Evolutionary conservation across 2,797 vertebrate genomes (phyloP).

Genomic region (Enteromius fasciolatus): DNA sequence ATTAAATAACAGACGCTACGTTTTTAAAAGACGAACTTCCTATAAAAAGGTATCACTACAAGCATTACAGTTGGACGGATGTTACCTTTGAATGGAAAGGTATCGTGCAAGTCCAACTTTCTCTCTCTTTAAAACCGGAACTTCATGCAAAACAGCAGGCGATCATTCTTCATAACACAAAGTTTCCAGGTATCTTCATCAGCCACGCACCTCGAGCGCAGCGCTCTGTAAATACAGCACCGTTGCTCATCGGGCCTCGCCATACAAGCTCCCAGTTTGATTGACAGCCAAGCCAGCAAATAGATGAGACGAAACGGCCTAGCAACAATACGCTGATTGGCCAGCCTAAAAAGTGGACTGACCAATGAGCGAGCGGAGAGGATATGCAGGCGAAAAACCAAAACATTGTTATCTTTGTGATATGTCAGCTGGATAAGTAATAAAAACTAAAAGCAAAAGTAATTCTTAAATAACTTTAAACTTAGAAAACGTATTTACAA

Average conservation of each 20-base stretch:
- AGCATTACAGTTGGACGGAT: not conserved
- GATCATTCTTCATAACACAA: constrained; percentile 4
- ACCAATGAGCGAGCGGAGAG: constrained; percentile 56
- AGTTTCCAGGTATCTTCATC: constrained; percentile 16
- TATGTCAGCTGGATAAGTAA: not conserved
- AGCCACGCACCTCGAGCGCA: constrained; percentile 13
- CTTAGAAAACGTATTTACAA: not conserved
- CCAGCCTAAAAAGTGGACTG: not conserved
- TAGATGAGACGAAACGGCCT: constrained; percentile 53
- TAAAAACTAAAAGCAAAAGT: not conserved
- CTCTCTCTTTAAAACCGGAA: constrained; percentile 8
- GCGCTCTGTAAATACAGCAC: constrained; percentile 51
- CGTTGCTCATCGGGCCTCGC: constrained; percentile 45
- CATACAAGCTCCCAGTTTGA: constrained; percentile 30
- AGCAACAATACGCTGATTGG: constrained; percentile 67
- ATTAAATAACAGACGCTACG: not conserved
- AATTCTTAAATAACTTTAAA: not conserved
- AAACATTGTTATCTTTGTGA: constrained; percentile 6
- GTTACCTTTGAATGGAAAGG: constrained; percentile 63
- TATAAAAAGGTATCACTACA: constrained; percentile 19
- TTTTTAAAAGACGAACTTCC: constrained; percentile 13
- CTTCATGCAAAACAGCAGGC: constrained; percentile 6
- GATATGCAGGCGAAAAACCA: constrained; percentile 29
- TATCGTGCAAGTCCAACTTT: constrained; percentile 20
- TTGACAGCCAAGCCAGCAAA: constrained; percentile 58